phyloP scores from a whole-genome alignment of 2,888 invertebrate genomes.

The Chrysolina americana region DNA sequence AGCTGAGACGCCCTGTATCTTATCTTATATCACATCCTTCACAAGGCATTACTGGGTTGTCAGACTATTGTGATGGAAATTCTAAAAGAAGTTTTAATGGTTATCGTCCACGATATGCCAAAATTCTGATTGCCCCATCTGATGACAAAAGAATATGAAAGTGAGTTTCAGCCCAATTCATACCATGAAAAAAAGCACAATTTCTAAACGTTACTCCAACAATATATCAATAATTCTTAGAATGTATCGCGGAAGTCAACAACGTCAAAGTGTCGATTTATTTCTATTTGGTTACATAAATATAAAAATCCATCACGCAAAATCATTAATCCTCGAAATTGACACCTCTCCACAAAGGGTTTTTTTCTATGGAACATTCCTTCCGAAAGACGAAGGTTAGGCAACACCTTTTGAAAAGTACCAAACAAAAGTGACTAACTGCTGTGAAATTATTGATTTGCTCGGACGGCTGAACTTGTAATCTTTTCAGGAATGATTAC shows the following conservation, averaged over 20 bases:
- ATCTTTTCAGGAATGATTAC: slow-evolving; percentile 25
- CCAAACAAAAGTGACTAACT: slow-evolving; percentile 36
- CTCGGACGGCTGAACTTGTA: slow-evolving; percentile 28
- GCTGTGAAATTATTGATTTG: slow-evolving; percentile 39
- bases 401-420: slow-evolving; percentile 36
- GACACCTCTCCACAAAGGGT: slow-evolving; percentile 32
- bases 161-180: too few relatives aligned
- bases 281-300: slow-evolving; percentile 4
- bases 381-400: slow-evolving; percentile 32
- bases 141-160: too few relatives aligned
- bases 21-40: too few relatives aligned
- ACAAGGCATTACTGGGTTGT: too few relatives aligned
- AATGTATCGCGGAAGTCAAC: not conserved
- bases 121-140: too few relatives aligned
- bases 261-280: not conserved
- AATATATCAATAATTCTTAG: not conserved
- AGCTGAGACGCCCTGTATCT: too few relatives aligned
- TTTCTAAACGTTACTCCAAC: not conserved
- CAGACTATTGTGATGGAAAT: too few relatives aligned
- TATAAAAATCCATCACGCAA: not conserved
- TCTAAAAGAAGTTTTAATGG: too few relatives aligned
- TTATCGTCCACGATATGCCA: too few relatives aligned
- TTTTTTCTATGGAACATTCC: slow-evolving; percentile 30
- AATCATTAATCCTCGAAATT: slow-evolving; percentile 37
- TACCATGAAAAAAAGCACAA: not conserved